Conservation (phyloP, 2,888 invertebrate species). For the Melanargia galathea region DNA sequence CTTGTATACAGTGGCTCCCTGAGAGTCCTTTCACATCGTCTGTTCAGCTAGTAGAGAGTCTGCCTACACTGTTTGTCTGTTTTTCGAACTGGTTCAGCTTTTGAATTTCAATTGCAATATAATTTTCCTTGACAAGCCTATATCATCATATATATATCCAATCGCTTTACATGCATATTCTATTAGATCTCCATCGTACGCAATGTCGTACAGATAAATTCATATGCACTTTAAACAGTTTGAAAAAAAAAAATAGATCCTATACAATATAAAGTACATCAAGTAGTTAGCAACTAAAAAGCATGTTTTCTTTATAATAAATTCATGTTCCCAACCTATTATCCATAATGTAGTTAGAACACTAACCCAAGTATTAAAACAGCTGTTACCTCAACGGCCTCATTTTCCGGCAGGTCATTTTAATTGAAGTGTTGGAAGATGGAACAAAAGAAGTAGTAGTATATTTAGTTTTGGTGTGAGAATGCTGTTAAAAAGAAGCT, state of each 20-base stretch:
- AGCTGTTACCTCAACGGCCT: constrained; percentile 4
- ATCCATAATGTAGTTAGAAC: constrained; percentile 12
- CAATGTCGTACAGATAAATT: background rate
- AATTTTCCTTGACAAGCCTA: background rate
- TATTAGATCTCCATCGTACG: background rate
- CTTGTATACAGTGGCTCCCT: too few species aligned
- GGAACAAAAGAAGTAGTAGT: constrained; percentile 21
- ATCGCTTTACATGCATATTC: too few species aligned
- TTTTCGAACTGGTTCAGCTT: too few species aligned
- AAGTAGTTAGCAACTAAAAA: constrained; percentile 3
- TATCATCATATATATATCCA: too few species aligned
- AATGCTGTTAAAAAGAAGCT: background rate
- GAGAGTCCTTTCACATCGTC: too few species aligned
- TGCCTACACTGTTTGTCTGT: too few species aligned
- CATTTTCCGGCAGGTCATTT: constrained; percentile 24
- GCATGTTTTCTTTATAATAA: background rate
- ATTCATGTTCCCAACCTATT: too few species aligned
- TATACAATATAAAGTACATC: background rate
- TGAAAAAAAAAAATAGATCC: background rate
- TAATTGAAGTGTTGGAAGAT: constrained; percentile 23
- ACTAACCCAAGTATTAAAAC: constrained; percentile 17
- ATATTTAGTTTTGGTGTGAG: constrained; percentile 12
- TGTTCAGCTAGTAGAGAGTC: too few species aligned
- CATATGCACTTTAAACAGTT: background rate
- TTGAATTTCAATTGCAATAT: background rate